phyloP scores from a whole-genome alignment of 2,888 invertebrate species.

The Hipparchia semele region DNA sequence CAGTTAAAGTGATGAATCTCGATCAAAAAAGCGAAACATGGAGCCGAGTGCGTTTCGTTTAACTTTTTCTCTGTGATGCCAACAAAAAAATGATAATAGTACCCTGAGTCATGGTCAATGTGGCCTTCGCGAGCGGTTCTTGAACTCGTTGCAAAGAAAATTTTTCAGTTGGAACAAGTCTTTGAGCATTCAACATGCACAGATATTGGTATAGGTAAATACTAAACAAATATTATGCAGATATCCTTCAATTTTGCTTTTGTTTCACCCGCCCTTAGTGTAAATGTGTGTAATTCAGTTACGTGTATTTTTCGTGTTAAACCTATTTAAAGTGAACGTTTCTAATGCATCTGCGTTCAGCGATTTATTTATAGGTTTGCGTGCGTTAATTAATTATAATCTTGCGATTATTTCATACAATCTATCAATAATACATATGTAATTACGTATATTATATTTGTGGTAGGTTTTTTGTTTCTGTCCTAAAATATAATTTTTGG shows the following conservation, averaged over 20 bases:
- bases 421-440: too few relatives aligned
- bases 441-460: too few relatives aligned
- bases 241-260: neutral
- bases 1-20: constrained; percentile 27
- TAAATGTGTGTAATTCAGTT: neutral
- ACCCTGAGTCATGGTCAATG: constrained; percentile 64
- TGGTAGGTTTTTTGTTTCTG: too few relatives aligned
- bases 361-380: neutral
- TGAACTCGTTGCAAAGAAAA: constrained; percentile 56
- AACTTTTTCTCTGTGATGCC: constrained; percentile 54
- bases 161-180: constrained; percentile 45
- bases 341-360: neutral
- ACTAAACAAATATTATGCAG: neutral
- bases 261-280: neutral
- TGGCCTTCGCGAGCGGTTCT: constrained; percentile 71
- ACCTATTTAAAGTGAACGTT: neutral
- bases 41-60: constrained; percentile 32
- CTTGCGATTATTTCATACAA: neutral
- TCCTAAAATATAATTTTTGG: too few relatives aligned
- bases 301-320: neutral
- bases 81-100: constrained; percentile 66
- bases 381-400: neutral
- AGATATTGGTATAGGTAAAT: constrained; percentile 51
- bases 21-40: constrained; percentile 20
- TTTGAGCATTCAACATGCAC: constrained; percentile 57